Evolutionary conservation across 1,140 invertebrate genomes (phyloP), one percentile per base, ranked within the genome.

Genomic region (Nephila pilipes): DNA sequence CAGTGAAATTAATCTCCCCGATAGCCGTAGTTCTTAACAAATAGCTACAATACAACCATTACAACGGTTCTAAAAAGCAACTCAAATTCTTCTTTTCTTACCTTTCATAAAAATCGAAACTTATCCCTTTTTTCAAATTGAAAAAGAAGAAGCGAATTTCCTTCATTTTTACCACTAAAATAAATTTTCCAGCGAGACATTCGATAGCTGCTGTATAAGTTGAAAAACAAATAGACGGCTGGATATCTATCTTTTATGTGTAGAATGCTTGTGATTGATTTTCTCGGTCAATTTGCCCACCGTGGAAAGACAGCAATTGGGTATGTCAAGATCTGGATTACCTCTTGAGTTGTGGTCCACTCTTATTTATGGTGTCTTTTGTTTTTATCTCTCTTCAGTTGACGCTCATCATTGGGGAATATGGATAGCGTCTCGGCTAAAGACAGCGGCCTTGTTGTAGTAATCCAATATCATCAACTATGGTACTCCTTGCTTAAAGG

Each of bases 321-420:
- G 60, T n/a, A 54, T 87, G 85, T 87, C 85, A 87, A 87, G 85
- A 87, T 65, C 85, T 87, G 85, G 60, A 87, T 87, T 87, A 87
- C 85, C 85, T 87, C 85, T 87, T 87, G 85, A 87, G 85, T 87
- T 87, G 85, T 87, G 85, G 85, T 36, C 38, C 1, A 32, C 57
- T 29, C 60, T 87, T 87, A 87, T 87, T 87, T 87, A 87, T 87
- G 85, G 85, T 69, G 58, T 60, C 85, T 60, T 87, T 85, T 85
- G 83, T 85, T 85, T 81, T 58, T 85, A 58, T 85, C 83, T 81
- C 6, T 36, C 14, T 58, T 58, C 57, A 32, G 65, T 46, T 54
- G 38, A 46, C 79, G 79, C 79, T 55, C 46, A 55, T 81, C 79
- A 81, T 25, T 32, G 29, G 79, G 36, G 79, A 81, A 81, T 81